Evolutionary conservation across 2,113 vertebrate species (phyloP).

Genomic region (Guaruba guarouba): DNA sequence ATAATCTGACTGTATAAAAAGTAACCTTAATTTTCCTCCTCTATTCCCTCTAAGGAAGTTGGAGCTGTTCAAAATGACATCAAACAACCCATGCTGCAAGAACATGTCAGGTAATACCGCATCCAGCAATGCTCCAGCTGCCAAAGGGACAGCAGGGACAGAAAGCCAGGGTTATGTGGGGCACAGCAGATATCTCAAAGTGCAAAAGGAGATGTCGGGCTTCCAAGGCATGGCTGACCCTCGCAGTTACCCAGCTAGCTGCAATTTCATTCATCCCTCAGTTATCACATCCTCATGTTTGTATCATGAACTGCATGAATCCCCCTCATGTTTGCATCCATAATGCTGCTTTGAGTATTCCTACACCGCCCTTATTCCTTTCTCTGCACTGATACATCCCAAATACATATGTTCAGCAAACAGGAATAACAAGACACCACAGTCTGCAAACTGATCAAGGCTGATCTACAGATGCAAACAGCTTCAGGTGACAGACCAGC

Average conservation of each 20-base stretch:
- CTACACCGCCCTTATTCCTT: not conserved
- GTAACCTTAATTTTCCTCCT: not conserved
- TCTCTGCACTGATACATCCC: not conserved
- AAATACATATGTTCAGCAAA: not conserved
- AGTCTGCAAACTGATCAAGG: not conserved
- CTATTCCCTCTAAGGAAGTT: not conserved
- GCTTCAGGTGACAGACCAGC: not conserved
- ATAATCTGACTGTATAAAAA: not conserved
- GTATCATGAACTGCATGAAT: not conserved
- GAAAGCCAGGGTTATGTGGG: fast-evolving
- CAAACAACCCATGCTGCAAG: not conserved
- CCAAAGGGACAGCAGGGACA: not conserved
- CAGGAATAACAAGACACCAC: not conserved
- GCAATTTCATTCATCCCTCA: not conserved
- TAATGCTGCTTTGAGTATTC: not conserved
- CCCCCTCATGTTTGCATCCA: not conserved
- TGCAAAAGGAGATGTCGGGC: not conserved
- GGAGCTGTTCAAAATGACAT: not conserved
- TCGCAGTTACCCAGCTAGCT: not conserved
- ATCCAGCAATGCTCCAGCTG: not conserved
- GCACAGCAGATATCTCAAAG: not conserved
- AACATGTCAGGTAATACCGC: fast-evolving
- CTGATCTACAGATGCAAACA: not conserved
- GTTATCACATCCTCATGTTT: not conserved
- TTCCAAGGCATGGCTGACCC: not conserved